Conservation (phyloP, 2,113 vertebrate species). For the Cromileptes altivelis region DNA sequence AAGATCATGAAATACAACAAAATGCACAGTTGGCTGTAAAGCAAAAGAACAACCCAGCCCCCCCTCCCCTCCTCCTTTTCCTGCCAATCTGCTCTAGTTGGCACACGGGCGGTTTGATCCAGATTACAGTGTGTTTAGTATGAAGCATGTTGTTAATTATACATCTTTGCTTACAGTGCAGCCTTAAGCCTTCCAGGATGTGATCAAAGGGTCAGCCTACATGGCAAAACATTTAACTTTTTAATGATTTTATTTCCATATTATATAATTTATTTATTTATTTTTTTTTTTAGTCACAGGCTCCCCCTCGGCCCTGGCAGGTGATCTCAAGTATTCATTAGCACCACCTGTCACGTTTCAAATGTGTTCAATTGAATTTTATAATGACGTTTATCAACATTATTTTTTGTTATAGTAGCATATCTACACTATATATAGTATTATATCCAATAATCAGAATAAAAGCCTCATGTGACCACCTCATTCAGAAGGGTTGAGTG, state of each 20-base stretch:
- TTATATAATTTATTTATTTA: not conserved
- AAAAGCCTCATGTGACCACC: too few relatives aligned
- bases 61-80: slow-evolving; percentile 29
- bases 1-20: slow-evolving; percentile 59
- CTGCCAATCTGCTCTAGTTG: slow-evolving; percentile 77
- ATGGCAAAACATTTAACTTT: slow-evolving; percentile 9
- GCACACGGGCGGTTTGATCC: slow-evolving; percentile 70
- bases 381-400: not conserved
- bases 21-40: slow-evolving; percentile 54
- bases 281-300: not conserved
- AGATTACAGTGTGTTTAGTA: slow-evolving; percentile 74
- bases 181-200: slow-evolving; percentile 39
- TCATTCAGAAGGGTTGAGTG: too few relatives aligned
- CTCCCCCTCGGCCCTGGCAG: not conserved
- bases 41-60: slow-evolving; percentile 40
- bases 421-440: too few relatives aligned
- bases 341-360: not conserved
- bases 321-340: not conserved
- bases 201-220: slow-evolving; percentile 8
- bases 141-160: slow-evolving; percentile 74
- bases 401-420: not conserved
- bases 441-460: too few relatives aligned
- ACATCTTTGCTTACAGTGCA: slow-evolving; percentile 66
- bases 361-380: not conserved
- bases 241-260: not conserved